Base-by-base conservation (phyloP, 2,113 vertebrate genomes). In the Oncorhynchus kisutch region DNA sequence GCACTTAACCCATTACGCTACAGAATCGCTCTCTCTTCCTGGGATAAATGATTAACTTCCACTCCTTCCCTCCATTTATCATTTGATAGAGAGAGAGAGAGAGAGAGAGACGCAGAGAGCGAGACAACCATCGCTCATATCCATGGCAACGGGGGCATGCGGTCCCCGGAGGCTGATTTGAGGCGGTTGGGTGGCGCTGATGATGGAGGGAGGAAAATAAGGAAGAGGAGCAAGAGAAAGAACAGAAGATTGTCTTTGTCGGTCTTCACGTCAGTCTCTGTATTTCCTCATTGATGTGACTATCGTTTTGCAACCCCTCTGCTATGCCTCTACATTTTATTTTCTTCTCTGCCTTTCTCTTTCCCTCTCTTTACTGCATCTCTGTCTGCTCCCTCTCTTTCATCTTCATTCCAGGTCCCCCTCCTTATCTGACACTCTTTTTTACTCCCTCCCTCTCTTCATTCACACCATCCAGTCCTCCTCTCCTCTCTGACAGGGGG, bases 31-130 rank as follows among this genome's bases (percentile, higher is more conserved):
- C 86, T 89, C 86, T 88, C 86, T 74, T 72, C 84, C 70, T 70
- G 66, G 85, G 87, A 92, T 93, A 89, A 94, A 93, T 94, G 90
- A 93, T 94, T 93, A 92, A 93, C 90, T 90, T 91, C 85, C 87
- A 83, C 76, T 86, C 86, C 85, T 80, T 88, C 86, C 84, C 70
- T 70, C 85, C 84, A 90, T 92, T 91, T 90, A 92, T 91, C 90
- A 92, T 86, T 5, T 71, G 31, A 6, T 6, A 34, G 5, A 34
- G 31, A 34, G 31, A 31, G 31, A 31, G 5, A 31, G 31, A 5
- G 31, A 34, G 49, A 54, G 16, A 54, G 16, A 54, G 79, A 88
- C 27, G 86, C 81, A 72, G 84, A 87, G 85, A 75, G 18, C 34
- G 20, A 77, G 69, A 79, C 77, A 86, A 83, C 82, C 82, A 81